Base-by-base conservation (phyloP, 2,888 invertebrate species). In the Neria commutata region DNA sequence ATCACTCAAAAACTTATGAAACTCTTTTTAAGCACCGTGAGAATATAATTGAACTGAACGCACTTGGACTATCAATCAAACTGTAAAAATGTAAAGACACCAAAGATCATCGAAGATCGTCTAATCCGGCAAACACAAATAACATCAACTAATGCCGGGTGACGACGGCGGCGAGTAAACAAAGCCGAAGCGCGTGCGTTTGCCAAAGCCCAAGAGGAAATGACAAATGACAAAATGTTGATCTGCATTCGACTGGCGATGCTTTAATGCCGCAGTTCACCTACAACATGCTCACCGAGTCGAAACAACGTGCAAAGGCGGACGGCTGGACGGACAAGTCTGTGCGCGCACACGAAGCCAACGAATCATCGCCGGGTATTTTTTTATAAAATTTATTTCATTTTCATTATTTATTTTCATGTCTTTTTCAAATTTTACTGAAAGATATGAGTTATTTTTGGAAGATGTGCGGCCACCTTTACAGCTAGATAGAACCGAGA, bases 191-290 rank as follows among this genome's bases (percentile, higher is more conserved):
- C 16, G 25, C 47, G n/a, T n/a, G 16, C 6, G 16, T 8, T 24
- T 23, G 4, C 10, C 49, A 3, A 33, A 1, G 3, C 14, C 5
- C 29, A 19, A n/a, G n/a, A n/a, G n/a, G n/a, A 54, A 54, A 47
- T 54, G 47, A 54, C 16, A 54, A 46, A 54, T 54, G 54, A 46
- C 45, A 46, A 54, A 47, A 24, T 54, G 23, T 17, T 46, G 54
- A 54, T 33, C 37, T 47, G 42, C 25, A 37, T 24, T 37, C 48
- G 34, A 25, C 24, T 37, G 17, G 46, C 19, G 33, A 54, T 8
- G 14, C 37, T 23, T 46, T 54, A 24, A 21, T 40, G 37, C 40
- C 37, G 40, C 37, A 37, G 40, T 17, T 51, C 37, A 16, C 16
- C 37, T n/a, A n/a, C n/a, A n/a, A n/a, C n/a, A n/a, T n/a, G n/a